Evolutionary conservation across 2,797 vertebrate genomes (phyloP).

Genomic region (Cyclura pinguis): DNA sequence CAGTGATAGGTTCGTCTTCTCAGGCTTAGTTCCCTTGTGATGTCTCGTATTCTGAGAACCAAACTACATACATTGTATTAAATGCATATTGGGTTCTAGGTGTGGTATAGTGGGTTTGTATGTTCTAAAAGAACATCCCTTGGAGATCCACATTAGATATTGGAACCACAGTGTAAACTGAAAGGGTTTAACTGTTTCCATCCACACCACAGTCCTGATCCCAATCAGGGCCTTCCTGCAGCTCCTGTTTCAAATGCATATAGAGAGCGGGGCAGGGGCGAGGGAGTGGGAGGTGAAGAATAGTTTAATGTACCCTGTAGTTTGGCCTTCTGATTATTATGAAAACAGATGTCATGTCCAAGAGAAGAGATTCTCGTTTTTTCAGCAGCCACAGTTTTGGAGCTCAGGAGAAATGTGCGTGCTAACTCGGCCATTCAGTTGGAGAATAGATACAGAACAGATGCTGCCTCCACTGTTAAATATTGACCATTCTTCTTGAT

Average conservation of each 20-base stretch:
- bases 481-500: slow-evolving; percentile 37
- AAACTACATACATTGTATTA: background rate
- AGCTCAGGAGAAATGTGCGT: background rate
- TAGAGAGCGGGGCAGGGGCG: too few species aligned
- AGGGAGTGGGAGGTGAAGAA: background rate
- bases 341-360: background rate
- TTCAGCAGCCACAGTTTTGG: background rate
- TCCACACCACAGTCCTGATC: background rate
- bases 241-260: background rate
- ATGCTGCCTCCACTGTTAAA: background rate
- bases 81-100: background rate
- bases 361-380: background rate
- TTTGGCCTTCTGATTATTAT: background rate
- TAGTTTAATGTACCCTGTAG: background rate
- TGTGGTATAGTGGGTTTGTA: background rate
- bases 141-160: background rate
- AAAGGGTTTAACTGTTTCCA: background rate
- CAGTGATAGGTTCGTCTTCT: slow-evolving; percentile 11
- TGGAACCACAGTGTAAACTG: background rate
- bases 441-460: fast-evolving
- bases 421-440: background rate
- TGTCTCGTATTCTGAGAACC: background rate
- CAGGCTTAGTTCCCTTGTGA: background rate
- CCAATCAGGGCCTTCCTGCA: background rate
- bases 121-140: background rate